These are phyloP conservation scores for Drosophila merina DNA, from an alignment of 2,888 invertebrate genomes.

Conservation along the genomic window DNA sequence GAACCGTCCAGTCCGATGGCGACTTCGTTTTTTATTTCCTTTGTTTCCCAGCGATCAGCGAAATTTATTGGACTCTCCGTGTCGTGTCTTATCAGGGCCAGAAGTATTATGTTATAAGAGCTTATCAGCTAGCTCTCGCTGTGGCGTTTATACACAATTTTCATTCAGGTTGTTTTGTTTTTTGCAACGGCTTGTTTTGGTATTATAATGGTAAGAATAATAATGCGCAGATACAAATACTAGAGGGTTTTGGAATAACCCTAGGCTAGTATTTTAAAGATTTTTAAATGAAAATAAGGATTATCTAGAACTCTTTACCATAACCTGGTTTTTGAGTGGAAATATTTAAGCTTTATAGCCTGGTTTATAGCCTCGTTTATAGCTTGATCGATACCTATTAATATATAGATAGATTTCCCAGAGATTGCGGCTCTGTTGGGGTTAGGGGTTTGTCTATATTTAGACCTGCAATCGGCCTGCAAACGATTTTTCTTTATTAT, in stretches of 20 bases:
- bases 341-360: no score
- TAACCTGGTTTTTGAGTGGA: no score
- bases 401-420: slow-evolving; percentile 22
- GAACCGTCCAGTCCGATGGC: slow-evolving; percentile 14
- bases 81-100: slow-evolving; percentile 42
- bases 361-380: no score
- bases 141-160: slow-evolving; percentile 42
- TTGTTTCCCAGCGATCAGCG: slow-evolving; percentile 32
- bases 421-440: slow-evolving; percentile 25
- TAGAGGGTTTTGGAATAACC: no score
- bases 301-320: no score
- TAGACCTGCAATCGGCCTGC: slow-evolving; percentile 24
- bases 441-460: slow-evolving; percentile 31
- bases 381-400: slow-evolving; percentile 1
- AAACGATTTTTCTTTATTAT: slow-evolving; percentile 28
- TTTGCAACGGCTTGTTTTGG: slow-evolving; percentile 12
- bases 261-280: no score
- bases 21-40: slow-evolving; percentile 13
- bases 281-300: no score
- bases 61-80: slow-evolving; percentile 34
- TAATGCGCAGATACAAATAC: slow-evolving; percentile 22
- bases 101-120: slow-evolving; percentile 3
- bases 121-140: slow-evolving; percentile 23
- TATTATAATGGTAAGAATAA: slow-evolving; percentile 10
- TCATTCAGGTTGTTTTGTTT: slow-evolving; percentile 49